These are phyloP conservation scores for Epirrhoe alternata DNA, from an alignment of 2,888 invertebrate genomes.

Conservation along the genomic window DNA sequence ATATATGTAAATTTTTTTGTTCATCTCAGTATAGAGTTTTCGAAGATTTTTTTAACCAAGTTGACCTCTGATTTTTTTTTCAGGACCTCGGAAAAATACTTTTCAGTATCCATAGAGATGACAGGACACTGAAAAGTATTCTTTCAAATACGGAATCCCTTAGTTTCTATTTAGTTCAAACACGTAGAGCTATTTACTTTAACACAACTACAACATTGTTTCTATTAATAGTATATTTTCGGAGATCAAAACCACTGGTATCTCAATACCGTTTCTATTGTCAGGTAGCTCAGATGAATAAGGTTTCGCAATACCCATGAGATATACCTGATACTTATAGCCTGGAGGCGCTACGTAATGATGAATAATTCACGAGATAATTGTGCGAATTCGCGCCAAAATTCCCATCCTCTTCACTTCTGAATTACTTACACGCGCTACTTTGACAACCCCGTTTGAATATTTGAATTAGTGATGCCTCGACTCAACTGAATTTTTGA, in stretches of 20 bases:
- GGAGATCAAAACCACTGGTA: too few species aligned
- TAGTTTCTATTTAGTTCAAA: too few species aligned
- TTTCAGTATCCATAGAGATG: too few species aligned
- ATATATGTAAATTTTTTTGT: neutral
- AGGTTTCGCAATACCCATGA: neutral
- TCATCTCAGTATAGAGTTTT: neutral
- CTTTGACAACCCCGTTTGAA: constrained; percentile 39
- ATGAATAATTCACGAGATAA: constrained; percentile 60
- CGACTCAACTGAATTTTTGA: constrained; percentile 8
- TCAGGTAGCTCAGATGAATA: neutral
- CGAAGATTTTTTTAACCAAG: too few species aligned
- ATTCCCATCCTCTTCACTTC: constrained; percentile 25
- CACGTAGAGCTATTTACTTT: too few species aligned
- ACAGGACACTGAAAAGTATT: too few species aligned
- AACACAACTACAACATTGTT: too few species aligned
- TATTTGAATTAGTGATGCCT: constrained; percentile 36
- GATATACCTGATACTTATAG: constrained; percentile 11
- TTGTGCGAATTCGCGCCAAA: constrained; percentile 48
- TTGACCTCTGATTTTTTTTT: too few species aligned
- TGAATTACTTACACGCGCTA: constrained; percentile 35
- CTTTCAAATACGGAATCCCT: too few species aligned
- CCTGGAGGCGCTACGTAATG: constrained; percentile 33
- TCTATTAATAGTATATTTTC: too few species aligned
- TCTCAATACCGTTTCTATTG: neutral
- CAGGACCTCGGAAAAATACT: too few species aligned